Evolutionary conservation across 2,888 invertebrate genomes (phyloP).

Genomic region (Platynereis dumerilii): DNA sequence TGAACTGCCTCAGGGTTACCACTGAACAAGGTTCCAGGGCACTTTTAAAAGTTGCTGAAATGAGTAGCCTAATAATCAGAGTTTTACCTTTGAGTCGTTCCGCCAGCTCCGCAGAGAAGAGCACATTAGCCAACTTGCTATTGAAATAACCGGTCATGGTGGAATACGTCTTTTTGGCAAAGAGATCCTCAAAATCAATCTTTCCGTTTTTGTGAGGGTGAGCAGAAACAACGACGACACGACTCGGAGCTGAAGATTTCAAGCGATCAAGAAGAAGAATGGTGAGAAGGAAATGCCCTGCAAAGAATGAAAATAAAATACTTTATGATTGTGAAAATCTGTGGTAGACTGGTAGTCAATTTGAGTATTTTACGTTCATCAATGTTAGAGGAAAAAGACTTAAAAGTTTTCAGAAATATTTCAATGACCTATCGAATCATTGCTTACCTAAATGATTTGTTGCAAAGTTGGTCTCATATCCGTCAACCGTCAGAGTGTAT

Average conservation of each 20-base stretch:
- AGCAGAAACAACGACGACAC: neutral
- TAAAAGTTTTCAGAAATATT: too few relatives aligned
- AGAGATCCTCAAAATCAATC: constrained; percentile 39
- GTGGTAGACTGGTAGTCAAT: too few relatives aligned
- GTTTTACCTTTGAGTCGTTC: constrained; percentile 8
- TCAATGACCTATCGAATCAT: too few relatives aligned
- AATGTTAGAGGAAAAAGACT: too few relatives aligned
- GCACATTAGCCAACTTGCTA: constrained; percentile 54
- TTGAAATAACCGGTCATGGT: constrained; percentile 44
- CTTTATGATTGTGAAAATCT: too few relatives aligned
- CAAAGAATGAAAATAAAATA: too few relatives aligned
- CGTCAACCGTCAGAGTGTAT: constrained; percentile 51
- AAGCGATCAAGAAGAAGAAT: neutral
- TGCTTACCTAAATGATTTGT: constrained; percentile 68
- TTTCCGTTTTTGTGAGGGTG: neutral
- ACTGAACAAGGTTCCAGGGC: too few relatives aligned
- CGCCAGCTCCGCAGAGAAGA: constrained; percentile 42
- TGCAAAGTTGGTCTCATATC: constrained; percentile 58
- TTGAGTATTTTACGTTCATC: too few relatives aligned
- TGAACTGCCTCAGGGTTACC: too few relatives aligned
- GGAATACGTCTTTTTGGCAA: constrained; percentile 37
- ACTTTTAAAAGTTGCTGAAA: too few relatives aligned
- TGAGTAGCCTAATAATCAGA: too few relatives aligned
- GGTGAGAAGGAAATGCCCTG: constrained; percentile 10
- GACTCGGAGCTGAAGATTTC: constrained; percentile 9